Evolutionary conservation across 1,140 invertebrate species (phyloP), one percentile per base, ranked within the genome.

Genomic region (Vanessa tameamea): DNA sequence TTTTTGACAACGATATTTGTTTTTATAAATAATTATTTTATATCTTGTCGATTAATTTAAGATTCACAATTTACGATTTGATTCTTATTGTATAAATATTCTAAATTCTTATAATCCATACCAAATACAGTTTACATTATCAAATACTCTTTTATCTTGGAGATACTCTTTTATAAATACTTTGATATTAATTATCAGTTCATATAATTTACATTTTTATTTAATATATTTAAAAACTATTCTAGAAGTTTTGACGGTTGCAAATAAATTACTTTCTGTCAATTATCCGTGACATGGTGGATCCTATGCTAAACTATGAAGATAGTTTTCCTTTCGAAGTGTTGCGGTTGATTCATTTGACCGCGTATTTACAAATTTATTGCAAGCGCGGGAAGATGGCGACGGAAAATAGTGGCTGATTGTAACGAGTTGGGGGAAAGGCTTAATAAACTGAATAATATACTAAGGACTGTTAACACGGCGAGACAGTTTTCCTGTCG

Each of bases 381-480:
- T 82, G 75, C 75, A 74, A 75, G 81, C 80, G 80, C 79, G 79
- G 81, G 80, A 87, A 85, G 87, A 88, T 81, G 76, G 70, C 79
- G 76, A 67, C 69, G 78, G 86, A 89, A 88, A 89, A 89, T 90
- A 89, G 79, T 83, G 76, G 72, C 67, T 75, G 78, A 78, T 78
- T 81, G 77, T 84, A 86, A 87, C 85, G 85, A 87, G 78, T 78
- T 72, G 76, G 83, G 81, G 87, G 84, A 87, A 83, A 83, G 75
- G 78, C 76, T 64, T 80, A 87, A 78, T 86, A 78, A 83, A 72
- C 75, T 90, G 84, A 87, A 88, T 88, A 84, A 86, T 79, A 73
- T 71, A 79, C 50, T 51, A 20, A 69, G 66, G 48, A 66, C 59
- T 61, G 57, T 61, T 71, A 72, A 47, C 64, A 67, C 50, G 74